phyloP scores from a whole-genome alignment of 2,888 invertebrate species.

The Hyppa rectilinea region DNA sequence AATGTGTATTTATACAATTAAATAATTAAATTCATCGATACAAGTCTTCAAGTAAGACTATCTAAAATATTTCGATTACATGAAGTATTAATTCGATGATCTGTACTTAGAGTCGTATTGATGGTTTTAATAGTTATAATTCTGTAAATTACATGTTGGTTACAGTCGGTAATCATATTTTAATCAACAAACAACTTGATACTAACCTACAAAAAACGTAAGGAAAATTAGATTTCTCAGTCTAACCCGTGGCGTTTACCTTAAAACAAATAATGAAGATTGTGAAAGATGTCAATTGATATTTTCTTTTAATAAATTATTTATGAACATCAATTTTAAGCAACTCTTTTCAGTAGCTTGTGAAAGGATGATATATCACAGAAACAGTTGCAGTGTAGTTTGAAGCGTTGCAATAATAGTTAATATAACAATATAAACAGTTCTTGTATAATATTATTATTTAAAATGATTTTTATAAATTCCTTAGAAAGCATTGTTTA shows the following conservation, averaged over 20 bases:
- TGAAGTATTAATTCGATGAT: too few species aligned
- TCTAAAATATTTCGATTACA: too few species aligned
- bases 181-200: background rate
- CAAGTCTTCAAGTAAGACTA: too few species aligned
- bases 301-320: slow-evolving; percentile 23
- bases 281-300: slow-evolving; percentile 34
- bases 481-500: slow-evolving; percentile 46
- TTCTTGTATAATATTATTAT: slow-evolving; percentile 42
- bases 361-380: slow-evolving; percentile 82
- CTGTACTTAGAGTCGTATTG: too few species aligned
- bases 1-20: too few species aligned
- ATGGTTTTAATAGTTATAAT: too few species aligned
- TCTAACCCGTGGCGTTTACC: too few species aligned
- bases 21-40: too few species aligned
- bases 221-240: too few species aligned
- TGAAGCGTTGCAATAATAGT: slow-evolving; percentile 56
- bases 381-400: slow-evolving; percentile 72
- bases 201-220: background rate
- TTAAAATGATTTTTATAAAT: slow-evolving; percentile 41
- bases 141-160: too few species aligned
- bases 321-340: slow-evolving; percentile 53
- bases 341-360: slow-evolving; percentile 70
- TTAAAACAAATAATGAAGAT: slow-evolving; percentile 57
- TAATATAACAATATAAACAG: slow-evolving; percentile 40
- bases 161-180: background rate